phyloP scores from a whole-genome alignment of 2,113 vertebrate genomes.

The Spilogale gracilis region DNA sequence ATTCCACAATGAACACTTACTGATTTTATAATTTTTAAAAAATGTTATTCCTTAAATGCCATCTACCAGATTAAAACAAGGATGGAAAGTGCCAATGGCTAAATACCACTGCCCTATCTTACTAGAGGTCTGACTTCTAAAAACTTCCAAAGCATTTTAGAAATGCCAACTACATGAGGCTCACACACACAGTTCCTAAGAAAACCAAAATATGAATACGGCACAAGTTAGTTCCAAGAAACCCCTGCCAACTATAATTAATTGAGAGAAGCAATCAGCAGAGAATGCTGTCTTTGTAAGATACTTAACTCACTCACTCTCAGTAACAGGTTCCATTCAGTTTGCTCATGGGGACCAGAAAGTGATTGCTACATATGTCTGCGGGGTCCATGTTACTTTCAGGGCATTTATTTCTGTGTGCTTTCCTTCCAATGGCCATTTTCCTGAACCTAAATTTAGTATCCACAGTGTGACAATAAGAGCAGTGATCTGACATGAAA shows the following conservation, averaged over 20 bases:
- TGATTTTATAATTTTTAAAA: background rate
- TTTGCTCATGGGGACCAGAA: background rate
- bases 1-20: background rate
- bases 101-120: background rate
- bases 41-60: background rate
- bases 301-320: background rate
- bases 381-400: background rate
- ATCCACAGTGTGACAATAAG: constrained; percentile 7
- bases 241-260: constrained; percentile 43
- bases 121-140: background rate
- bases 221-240: constrained; percentile 63
- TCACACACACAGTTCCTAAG: background rate
- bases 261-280: constrained; percentile 60
- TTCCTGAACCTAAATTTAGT: constrained; percentile 54
- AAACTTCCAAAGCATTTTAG: background rate
- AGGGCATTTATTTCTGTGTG: constrained; percentile 50
- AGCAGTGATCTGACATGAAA: constrained; percentile 45
- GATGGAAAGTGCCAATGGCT: background rate
- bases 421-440: background rate
- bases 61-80: constrained; percentile 39
- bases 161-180: constrained; percentile 7
- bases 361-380: constrained; percentile 14
- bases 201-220: constrained; percentile 22
- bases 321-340: background rate
- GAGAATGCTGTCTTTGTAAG: constrained; percentile 18